Evolutionary conservation across 2,113 vertebrate genomes (phyloP), one percentile per base, ranked within the genome.

Genomic region (Cryptomyrus ogoouensis): DNA sequence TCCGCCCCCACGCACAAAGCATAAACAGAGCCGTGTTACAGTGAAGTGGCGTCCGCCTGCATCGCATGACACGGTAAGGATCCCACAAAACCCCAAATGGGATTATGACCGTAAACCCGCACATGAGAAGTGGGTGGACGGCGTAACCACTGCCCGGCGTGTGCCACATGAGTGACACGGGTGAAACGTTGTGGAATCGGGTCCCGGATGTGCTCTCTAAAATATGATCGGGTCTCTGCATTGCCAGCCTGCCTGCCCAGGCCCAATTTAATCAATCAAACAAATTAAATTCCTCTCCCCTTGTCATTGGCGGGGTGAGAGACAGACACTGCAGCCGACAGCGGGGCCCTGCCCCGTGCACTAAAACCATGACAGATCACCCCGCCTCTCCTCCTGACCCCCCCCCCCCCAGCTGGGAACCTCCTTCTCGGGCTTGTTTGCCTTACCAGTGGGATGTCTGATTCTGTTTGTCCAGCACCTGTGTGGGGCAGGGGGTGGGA

Each of bases 231-330:
- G 4, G 46, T 5, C n/a, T 10, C n/a, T 0, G 2, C 27, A 31
- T 35, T 13, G 0, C 5, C 46, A 35, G n/a, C 27, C 47, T 35
- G 9, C 46, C 47, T 19, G 42, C n/a, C 15, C 27, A 31, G 27
- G 47, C n/a, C 50, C 85, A 87, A 52, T 19, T 87, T 87, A 87
- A 19, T 83, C 42, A 83, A 83, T 83, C 44, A n/a, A 44, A 83
- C 44, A 24, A 83, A 83, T 83, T 21, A 47, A 46, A 83, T 83
- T 83, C 44, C 42, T n/a, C 42, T 42, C 80, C 19, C 46, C 19
- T 19, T 9, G 7, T 83, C 80, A 24, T 47, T 24, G 39, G 80
- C 21, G 17, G 19, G 8, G 42, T 83, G 80, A 42, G 80, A 24
- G 80, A 24, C 17, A 47, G 19, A 83, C 35, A 44, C 44, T 19